These are phyloP conservation scores for Aramus guarauna DNA, from an alignment of 2,113 vertebrate genomes.

Conservation along the genomic window DNA sequence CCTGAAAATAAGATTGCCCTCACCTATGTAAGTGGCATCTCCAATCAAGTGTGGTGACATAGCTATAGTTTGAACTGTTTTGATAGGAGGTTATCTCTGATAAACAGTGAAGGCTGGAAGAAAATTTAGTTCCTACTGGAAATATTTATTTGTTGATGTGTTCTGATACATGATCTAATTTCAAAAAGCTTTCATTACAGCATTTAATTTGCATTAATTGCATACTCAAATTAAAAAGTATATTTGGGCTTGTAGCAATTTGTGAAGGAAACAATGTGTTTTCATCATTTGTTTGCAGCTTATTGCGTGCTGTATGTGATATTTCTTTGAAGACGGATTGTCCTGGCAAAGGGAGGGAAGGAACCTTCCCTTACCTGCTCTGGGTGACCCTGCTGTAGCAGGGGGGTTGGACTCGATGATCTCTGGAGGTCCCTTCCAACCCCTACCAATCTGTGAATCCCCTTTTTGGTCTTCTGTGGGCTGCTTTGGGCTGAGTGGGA, in stretches of 20 bases:
- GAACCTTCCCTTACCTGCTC: background rate
- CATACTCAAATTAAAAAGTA: background rate
- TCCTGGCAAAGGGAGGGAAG: background rate
- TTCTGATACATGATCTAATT: background rate
- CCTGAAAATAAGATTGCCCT: background rate
- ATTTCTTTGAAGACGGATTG: background rate
- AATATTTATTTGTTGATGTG: background rate
- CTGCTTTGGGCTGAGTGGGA: background rate
- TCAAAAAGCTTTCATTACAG: background rate
- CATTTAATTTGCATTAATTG: background rate
- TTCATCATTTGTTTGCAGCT: background rate
- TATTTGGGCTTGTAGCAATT: background rate
- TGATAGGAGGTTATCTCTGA: background rate
- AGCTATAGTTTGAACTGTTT: background rate
- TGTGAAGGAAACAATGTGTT: background rate
- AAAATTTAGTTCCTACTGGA: background rate
- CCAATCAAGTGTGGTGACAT: background rate
- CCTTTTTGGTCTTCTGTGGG: background rate
- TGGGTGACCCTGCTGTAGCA: no score
- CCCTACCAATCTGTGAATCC: no score
- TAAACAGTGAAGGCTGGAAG: background rate
- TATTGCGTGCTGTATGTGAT: background rate
- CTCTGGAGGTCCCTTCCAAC: no score
- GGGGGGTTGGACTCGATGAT: no score
- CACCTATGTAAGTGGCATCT: background rate